These are phyloP conservation scores for Platalea minor DNA, from an alignment of 2,797 vertebrate species.

Conservation along the genomic window DNA sequence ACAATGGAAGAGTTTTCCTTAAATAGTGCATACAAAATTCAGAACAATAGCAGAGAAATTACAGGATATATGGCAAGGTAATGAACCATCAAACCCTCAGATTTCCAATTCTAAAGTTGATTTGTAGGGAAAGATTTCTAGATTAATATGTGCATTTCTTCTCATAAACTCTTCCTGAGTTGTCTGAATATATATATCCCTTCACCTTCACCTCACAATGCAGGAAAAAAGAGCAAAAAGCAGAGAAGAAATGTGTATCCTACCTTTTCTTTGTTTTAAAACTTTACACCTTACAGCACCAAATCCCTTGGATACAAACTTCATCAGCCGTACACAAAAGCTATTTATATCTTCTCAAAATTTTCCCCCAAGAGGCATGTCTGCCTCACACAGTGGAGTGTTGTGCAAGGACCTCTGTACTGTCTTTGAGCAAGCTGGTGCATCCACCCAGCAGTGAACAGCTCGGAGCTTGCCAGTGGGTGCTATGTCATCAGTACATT, in stretches of 20 bases:
- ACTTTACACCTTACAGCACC: background rate
- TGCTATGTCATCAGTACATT: rapidly evolving
- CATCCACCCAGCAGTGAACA: background rate
- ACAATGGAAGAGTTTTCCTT: background rate
- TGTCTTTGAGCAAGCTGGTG: background rate
- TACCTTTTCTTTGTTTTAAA: background rate
- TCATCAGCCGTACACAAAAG: background rate
- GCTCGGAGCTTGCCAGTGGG: background rate
- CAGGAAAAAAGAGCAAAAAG: background rate
- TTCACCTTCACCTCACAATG: background rate
- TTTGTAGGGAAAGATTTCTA: background rate
- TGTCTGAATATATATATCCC: background rate
- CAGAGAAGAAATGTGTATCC: background rate
- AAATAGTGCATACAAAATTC: background rate
- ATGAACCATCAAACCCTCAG: background rate
- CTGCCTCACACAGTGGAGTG: background rate
- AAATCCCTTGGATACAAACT: background rate
- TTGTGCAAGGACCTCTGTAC: background rate
- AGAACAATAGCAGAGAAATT: background rate
- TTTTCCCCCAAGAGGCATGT: background rate
- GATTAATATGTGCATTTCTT: background rate
- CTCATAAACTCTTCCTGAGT: background rate
- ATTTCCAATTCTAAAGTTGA: background rate
- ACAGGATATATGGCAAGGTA: background rate
- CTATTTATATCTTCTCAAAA: background rate